Conservation (phyloP, 2,113 vertebrate genomes). For the Ctenodactylus gundi region DNA sequence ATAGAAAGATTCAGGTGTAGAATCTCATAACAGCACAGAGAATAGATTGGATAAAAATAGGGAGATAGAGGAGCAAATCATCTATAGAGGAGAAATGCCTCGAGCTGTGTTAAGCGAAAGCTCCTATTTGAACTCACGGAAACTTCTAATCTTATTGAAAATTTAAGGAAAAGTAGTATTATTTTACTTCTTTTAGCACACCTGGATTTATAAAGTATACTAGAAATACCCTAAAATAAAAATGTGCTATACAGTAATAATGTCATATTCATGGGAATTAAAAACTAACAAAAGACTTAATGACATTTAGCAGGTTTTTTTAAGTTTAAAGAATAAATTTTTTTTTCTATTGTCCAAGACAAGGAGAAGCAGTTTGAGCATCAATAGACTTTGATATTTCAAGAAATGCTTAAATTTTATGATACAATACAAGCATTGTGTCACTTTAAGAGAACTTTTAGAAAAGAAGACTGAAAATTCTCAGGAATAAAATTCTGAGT, state of each 20-base stretch:
- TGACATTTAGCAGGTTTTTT: too few species aligned
- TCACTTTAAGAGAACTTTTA: not conserved
- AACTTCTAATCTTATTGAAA: slow-evolving; percentile 23
- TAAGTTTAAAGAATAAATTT: not conserved
- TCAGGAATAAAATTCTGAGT: not conserved
- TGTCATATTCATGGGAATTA: not conserved
- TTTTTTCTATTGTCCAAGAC: not conserved
- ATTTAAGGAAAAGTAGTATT: not conserved
- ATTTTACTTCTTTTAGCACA: not conserved
- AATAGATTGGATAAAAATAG: slow-evolving; percentile 25
- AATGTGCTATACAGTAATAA: not conserved
- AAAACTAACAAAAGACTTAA: too few species aligned
- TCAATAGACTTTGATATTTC: not conserved
- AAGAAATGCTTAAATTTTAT: not conserved
- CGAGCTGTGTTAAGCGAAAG: not conserved
- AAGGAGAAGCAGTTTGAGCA: not conserved
- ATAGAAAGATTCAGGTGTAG: not conserved
- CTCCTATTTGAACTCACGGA: not conserved
- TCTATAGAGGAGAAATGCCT: not conserved
- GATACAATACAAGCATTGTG: not conserved
- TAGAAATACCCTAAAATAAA: not conserved
- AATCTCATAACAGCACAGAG: not conserved
- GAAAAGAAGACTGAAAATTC: not conserved
- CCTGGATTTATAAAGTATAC: not conserved
- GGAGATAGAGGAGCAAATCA: not conserved